Percentiles rank a stretch among this genome's conserved stretches.
phyloP scores from a whole-genome alignment of 1,140 invertebrate species.

The Eurosta solidaginis region DNA sequence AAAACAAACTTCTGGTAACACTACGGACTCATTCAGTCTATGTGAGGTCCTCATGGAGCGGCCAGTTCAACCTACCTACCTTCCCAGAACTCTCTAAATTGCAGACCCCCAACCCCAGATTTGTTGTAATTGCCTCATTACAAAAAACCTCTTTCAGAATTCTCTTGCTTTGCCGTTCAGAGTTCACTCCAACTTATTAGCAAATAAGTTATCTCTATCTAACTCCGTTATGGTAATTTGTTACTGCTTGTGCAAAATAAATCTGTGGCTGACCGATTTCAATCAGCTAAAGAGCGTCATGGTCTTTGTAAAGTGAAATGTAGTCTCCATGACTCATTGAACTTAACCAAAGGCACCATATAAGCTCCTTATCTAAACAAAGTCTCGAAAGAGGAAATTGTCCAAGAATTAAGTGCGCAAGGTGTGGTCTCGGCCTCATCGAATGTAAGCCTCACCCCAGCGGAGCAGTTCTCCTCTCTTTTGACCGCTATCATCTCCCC shows the following conservation, averaged over 20 bases:
- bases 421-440: constrained; percentile 27
- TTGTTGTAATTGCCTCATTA: not conserved
- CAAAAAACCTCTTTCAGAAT: constrained; percentile 36
- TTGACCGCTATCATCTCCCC: too few relatives aligned
- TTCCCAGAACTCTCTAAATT: not conserved
- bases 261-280: too few relatives aligned
- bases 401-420: constrained; percentile 30
- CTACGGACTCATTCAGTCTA: too few relatives aligned
- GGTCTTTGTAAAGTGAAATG: constrained; percentile 33
- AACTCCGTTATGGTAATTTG: constrained; percentile 23
- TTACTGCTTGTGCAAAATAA: not conserved
- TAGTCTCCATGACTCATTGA: constrained; percentile 30
- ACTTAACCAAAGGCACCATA: constrained; percentile 25
- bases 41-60: too few relatives aligned
- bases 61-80: not conserved
- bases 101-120: not conserved
- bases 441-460: not conserved
- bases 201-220: constrained; percentile 30
- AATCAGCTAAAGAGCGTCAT: not conserved
- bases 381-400: constrained; percentile 33
- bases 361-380: constrained; percentile 32
- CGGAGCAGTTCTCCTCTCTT: too few relatives aligned
- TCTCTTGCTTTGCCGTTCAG: constrained; percentile 17
- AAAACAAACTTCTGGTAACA: too few relatives aligned
- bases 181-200: not conserved